Percentiles rank a stretch among this genome's conserved stretches.
These are phyloP conservation scores for Cecidostiba fungosa DNA, from an alignment of 2,888 invertebrate genomes.

Conservation along the genomic window DNA sequence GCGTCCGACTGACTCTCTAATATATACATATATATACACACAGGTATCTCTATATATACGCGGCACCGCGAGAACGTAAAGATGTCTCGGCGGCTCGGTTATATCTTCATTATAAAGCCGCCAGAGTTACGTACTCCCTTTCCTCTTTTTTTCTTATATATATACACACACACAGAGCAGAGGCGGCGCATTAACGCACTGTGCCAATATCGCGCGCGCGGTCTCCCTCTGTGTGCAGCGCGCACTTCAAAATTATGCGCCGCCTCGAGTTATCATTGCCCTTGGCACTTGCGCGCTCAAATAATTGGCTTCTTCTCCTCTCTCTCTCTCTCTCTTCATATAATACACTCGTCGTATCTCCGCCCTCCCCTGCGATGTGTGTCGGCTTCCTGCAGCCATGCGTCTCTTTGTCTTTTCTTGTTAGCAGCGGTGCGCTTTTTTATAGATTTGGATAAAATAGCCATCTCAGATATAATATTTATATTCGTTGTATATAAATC, in stretches of 20 bases:
- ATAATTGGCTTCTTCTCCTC: slow-evolving; percentile 76
- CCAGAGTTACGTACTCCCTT: slow-evolving; percentile 77
- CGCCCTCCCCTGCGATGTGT: slow-evolving; percentile 35
- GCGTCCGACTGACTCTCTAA: not conserved
- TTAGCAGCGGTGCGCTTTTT: not conserved
- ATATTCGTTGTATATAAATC: not conserved
- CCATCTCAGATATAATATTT: not conserved
- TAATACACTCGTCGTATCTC: slow-evolving; percentile 64
- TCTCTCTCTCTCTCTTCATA: slow-evolving; percentile 63
- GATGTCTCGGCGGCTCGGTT: slow-evolving; percentile 78
- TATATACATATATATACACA: not conserved
- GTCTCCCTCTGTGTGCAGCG: slow-evolving; percentile 52
- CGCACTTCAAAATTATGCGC: slow-evolving; percentile 76
- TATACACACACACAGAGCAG: not conserved
- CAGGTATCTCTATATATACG: slow-evolving; percentile 73
- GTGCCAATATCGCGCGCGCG: slow-evolving; percentile 45
- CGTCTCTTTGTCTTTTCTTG: not conserved
- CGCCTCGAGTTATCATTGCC: slow-evolving; percentile 77
- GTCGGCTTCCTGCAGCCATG: not conserved
- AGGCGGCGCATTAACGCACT: slow-evolving; percentile 12
- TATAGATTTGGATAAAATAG: not conserved
- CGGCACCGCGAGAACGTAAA: slow-evolving; percentile 75
- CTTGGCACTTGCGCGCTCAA: slow-evolving; percentile 70
- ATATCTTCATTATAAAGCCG: slow-evolving; percentile 79
- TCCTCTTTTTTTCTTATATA: slow-evolving; percentile 53